Evolutionary conservation across 2,797 vertebrate genomes (phyloP), one percentile per base, ranked within the genome.

Genomic region (Echeneis naucrates): DNA sequence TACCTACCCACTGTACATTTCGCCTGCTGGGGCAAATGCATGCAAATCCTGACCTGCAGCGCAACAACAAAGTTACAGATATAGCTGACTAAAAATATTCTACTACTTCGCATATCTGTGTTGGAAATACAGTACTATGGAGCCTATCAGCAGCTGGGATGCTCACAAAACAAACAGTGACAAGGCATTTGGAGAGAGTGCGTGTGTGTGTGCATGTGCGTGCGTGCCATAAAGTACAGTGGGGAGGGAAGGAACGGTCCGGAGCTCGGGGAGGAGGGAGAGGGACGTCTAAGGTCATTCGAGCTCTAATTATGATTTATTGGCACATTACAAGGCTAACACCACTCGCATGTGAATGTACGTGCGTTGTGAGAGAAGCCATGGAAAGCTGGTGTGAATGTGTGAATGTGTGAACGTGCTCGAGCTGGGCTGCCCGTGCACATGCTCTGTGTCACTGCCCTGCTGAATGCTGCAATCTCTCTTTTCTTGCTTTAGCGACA

Each of bases 231-330:
- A 88, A 88, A 90, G 60, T 62, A 82, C 61, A 61, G 80, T 55
- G 60, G 69, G 23, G 57, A 82, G 79, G 82, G 68, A 70, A 10
- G 73, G 65, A 77, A n/a, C 61, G 77, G 80, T 81, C 30, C 24
- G 19, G 27, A 63, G 77, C 66, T 11, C 48, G 71, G 71, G 52
- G 69, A 55, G 59, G 75, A 78, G 78, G 60, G 61, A 66, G 72
- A 26, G 8, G 54, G 72, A 82, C 67, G 56, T 78, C 81, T 86
- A 78, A 91, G 88, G 88, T 91, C 90, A 89, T 69, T 77, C 50
- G 32, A 44, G 77, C 87, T 75, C 68, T 88, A 80, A 55, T 55
- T 82, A 67, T 87, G 89, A 93, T 91, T 90, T 89, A 93, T 86
- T 74, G 84, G 57, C 72, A 77, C 85, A 84, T 90, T 89, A 84